phyloP scores from a whole-genome alignment of 2,888 invertebrate species.

The Chydorus sphaericus region DNA sequence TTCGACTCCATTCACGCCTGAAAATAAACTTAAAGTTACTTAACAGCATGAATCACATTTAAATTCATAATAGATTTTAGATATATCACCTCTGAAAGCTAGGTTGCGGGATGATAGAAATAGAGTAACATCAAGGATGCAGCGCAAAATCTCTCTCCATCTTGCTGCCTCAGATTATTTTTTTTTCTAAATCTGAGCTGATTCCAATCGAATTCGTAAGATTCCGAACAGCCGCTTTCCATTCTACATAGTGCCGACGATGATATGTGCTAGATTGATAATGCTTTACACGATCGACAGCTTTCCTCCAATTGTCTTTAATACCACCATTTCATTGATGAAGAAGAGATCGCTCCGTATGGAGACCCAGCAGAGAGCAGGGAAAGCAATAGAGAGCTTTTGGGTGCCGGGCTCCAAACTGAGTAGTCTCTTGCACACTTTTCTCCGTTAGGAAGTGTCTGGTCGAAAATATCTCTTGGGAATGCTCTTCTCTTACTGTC shows the following conservation, averaged over 20 bases:
- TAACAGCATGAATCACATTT: too few species aligned
- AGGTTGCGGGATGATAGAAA: too few species aligned
- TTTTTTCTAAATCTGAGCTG: not conserved
- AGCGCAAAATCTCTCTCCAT: not conserved
- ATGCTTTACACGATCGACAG: not conserved
- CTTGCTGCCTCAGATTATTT: not conserved
- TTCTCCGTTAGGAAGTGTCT: not conserved
- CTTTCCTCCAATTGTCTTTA: not conserved
- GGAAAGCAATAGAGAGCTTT: not conserved
- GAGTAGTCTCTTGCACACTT: not conserved
- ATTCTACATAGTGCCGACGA: not conserved
- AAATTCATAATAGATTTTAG: too few species aligned
- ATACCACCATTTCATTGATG: not conserved
- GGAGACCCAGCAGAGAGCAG: not conserved
- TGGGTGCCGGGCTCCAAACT: not conserved
- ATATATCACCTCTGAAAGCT: too few species aligned
- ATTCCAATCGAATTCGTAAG: not conserved
- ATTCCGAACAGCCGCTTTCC: not conserved
- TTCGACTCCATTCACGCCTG: too few species aligned
- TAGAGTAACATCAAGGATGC: too few species aligned
- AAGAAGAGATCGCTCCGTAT: not conserved
- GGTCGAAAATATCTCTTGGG: not conserved
- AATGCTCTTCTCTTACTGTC: not conserved
- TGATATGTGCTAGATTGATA: not conserved
- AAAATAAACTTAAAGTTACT: too few species aligned